Evolutionary conservation across 64 coral and sea anemone species (phyloP), one percentile per base, ranked within the genome.

Genomic region (Stylophora pistillata): DNA sequence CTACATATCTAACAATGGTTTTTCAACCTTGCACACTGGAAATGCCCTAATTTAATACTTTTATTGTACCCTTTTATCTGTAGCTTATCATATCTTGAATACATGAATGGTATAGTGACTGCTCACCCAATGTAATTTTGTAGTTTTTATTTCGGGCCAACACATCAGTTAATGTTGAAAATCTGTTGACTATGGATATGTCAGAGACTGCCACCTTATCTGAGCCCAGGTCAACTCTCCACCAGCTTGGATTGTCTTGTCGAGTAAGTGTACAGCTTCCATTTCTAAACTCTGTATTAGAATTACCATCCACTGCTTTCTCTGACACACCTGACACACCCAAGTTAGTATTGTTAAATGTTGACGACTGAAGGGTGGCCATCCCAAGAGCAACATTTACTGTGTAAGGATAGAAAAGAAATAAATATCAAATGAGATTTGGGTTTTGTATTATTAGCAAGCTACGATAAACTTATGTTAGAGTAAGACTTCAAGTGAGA

Each of bases 251-350:
- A 3, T 70, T 30, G 1, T 15, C 32, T 18, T 15, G 0, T 1
- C 27, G 0, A 1, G 80, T 84, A 41, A 26, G 80, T 15, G 80
- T 3, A 70, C 80, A 84, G 21, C 53, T 33, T 23, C 30, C 16
- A 4, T 30, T 17, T 21, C 11, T 1, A 60, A 63, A 33, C 3
- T 20, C 1, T 23, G 78, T 59, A 61, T 41, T 30, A 34, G 31
- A 3, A 15, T 84, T 70, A 10, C 80, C 80, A 52, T 84, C 80
- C 60, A 84, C 80, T 69, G 80, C 80, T 5, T 69, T 84, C 47
- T 20, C 17, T 54, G 80, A 70, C 16, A 4, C 37, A 64, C 21
- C 33, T 14, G 61, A 47, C 37, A 47, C 23, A 69, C 23, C 23
- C 7, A 68, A 21, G 15, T 21, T 1, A 64, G 2, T 23, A 64